Base-by-base conservation (phyloP, 2,888 invertebrate genomes). In the Pristionchus entomophagus region DNA sequence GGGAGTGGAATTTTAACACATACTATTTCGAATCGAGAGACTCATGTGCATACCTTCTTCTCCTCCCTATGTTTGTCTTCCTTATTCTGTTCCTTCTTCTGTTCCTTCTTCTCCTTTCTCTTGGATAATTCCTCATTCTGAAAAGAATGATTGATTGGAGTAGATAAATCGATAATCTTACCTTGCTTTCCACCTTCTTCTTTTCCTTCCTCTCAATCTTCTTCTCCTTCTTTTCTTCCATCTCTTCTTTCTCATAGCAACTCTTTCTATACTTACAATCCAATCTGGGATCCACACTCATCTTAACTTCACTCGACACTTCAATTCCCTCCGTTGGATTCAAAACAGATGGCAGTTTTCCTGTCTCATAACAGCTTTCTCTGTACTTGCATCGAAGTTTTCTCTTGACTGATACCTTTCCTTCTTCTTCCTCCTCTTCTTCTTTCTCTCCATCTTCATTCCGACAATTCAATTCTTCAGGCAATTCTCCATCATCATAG, bases 351-450 rank as follows among this genome's bases (percentile, higher is more conserved):
- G 91, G 92, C 35, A 89, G 86, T 12, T 88, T 45, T 65, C 93
- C 93, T 32, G 88, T 91, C 56, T 92, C 91, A 86, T 93, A 93
- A 85, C 93, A 93, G 26, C 89, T 89, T 82, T 91, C 91, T 32
- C 93, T 84, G 77, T 91, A 92, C 62, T 92, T 90, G 87, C 91
- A 91, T 45, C 88, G 87, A 84, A 92, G 89, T 59, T 89, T 92
- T 86, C 88, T 89, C 77, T 84, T 87, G 65, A 69, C 35, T 29
- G 73, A 62, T 32, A 78, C 80, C 51, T 87, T 84, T 19, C 73
- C 78, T 59, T 88, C 87, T 65, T 82, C 51, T 4, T 84, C 38
- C 29, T 84, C 69, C 19, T 83, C 81, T 59, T 88, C 84, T n/a
- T 83, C 45, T 8, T 83, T 41, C 19, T 83, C 41, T 17, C 45